Conservation (phyloP, 2,113 vertebrate species). For the Urocitellus parryii region DNA sequence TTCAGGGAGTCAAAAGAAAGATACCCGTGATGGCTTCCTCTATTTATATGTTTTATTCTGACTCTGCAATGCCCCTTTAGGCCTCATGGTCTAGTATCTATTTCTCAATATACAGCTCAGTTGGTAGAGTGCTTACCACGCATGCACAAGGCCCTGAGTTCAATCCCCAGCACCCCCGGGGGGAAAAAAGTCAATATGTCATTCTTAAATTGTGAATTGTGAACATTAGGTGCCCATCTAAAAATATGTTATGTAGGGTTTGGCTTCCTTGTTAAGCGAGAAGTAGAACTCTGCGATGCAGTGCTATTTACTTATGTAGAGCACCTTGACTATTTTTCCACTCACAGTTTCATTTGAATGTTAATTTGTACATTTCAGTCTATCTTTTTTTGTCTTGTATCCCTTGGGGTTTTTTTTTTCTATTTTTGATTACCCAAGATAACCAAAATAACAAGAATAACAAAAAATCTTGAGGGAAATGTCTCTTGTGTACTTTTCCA, state of each 20-base stretch:
- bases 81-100: neutral
- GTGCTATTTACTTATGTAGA: neutral
- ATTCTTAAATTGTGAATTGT: slow-evolving; percentile 15
- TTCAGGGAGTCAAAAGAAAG: neutral
- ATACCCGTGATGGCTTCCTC: neutral
- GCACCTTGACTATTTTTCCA: neutral
- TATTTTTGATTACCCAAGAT: slow-evolving; percentile 46
- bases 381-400: neutral
- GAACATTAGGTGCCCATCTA: neutral
- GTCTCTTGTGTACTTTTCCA: neutral
- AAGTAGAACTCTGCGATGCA: neutral
- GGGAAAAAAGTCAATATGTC: neutral
- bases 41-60: neutral
- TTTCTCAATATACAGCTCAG: neutral
- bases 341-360: neutral
- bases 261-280: neutral
- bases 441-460: neutral
- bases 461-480: neutral
- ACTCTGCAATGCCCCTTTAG: neutral
- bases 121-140: too few species aligned
- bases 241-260: neutral
- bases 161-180: too few species aligned
- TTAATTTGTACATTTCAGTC: neutral
- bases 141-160: too few species aligned
- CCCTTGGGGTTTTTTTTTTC: neutral